Conservation (phyloP, 30 jellyfish, hydroid and myxozoan species). For the Calvadosia cruxmelitensis region DNA sequence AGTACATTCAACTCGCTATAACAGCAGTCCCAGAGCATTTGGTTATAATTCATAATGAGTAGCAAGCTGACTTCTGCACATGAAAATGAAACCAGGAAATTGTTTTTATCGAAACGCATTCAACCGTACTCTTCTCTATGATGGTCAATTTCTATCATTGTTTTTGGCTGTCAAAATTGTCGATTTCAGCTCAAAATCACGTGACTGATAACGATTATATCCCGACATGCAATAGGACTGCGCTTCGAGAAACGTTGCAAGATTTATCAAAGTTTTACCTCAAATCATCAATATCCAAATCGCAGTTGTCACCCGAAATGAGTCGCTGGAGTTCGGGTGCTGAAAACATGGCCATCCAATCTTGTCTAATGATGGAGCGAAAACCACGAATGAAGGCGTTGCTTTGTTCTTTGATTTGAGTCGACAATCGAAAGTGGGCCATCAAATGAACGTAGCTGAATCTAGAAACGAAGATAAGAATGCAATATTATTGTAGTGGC, state of each 20-base stretch:
- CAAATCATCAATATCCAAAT: slow-evolving; percentile 56
- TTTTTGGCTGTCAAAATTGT: too few species aligned
- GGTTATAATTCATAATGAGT: too few species aligned
- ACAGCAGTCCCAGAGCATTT: too few species aligned
- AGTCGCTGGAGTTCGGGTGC: slow-evolving; percentile 90
- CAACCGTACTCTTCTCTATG: too few species aligned
- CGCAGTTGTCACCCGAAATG: slow-evolving; percentile 80
- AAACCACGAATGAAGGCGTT: slow-evolving; percentile 86
- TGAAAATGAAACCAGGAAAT: too few species aligned
- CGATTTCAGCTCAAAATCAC: too few species aligned
- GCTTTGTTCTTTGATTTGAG: slow-evolving; percentile 74
- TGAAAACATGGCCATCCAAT: slow-evolving; percentile 77
- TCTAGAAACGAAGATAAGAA: slow-evolving; percentile 10
- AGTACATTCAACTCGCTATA: too few species aligned
- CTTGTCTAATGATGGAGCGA: slow-evolving; percentile 63
- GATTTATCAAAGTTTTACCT: slow-evolving; percentile 17
- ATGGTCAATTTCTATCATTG: too few species aligned
- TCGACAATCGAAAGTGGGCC: slow-evolving; percentile 85
- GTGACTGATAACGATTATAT: neutral
- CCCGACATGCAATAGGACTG: too few species aligned
- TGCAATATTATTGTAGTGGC: neutral
- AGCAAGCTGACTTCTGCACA: too few species aligned
- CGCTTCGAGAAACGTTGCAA: neutral
- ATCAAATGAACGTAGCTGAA: slow-evolving; percentile 71
- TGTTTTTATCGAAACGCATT: too few species aligned